Evolutionary conservation across 2,113 vertebrate genomes (phyloP).

Genomic region (Motacilla tschutschensis): DNA sequence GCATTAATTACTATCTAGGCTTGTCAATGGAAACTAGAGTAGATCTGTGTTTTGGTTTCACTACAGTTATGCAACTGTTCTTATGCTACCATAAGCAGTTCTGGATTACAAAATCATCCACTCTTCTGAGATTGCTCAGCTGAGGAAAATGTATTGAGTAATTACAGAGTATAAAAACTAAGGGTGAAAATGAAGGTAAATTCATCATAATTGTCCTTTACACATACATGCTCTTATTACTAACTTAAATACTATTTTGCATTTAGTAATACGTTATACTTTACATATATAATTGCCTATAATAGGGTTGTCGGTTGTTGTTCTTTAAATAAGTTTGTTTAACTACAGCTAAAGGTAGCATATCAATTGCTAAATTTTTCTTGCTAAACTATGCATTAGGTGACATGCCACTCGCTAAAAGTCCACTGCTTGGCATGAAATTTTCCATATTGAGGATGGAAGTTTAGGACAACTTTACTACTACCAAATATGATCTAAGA

Average conservation of each 20-base stretch:
- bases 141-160: neutral
- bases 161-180: neutral
- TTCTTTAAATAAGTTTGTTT: neutral
- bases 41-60: neutral
- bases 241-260: neutral
- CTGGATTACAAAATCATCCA: neutral
- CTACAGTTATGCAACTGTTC: neutral
- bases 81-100: neutral
- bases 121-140: neutral
- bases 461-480: neutral
- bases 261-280: neutral
- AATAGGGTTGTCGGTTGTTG: neutral
- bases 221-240: neutral
- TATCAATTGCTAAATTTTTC: neutral
- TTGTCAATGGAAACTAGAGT: neutral
- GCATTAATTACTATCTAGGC: neutral
- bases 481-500: neutral
- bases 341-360: neutral
- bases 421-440: neutral
- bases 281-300: neutral
- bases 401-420: neutral
- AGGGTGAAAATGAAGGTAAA: neutral
- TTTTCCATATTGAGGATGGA: neutral
- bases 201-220: neutral
- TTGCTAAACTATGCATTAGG: neutral